Conservation (phyloP, 2,888 invertebrate genomes). For the Drosophila phalerata region DNA sequence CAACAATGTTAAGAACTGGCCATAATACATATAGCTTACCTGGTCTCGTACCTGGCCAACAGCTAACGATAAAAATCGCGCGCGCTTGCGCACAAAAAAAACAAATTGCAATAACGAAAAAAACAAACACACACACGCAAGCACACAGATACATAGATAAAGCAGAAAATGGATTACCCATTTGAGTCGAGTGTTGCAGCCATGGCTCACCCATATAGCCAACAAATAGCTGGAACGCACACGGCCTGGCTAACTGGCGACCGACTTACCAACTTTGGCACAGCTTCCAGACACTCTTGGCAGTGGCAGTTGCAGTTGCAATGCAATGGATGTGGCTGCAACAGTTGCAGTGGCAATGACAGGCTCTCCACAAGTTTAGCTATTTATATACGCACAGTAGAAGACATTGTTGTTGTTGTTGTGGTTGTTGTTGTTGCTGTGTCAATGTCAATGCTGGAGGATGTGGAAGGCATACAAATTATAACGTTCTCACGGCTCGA, state of each 20-base stretch:
- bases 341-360: conserved; percentile 36
- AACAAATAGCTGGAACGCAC: conserved; percentile 38
- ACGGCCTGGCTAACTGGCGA: conserved; percentile 51
- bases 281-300: conserved; percentile 52
- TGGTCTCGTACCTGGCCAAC: conserved; percentile 41
- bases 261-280: conserved; percentile 62
- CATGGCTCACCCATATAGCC: conserved; percentile 61
- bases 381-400: conserved; percentile 68
- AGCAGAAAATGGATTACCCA: conserved; percentile 74
- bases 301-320: conserved; percentile 27
- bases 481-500: conserved; percentile 70
- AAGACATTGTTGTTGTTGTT: conserved; percentile 35
- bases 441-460: conserved; percentile 57
- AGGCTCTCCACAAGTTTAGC: conserved; percentile 47
- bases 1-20: conserved; percentile 56
- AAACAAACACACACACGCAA: conserved; percentile 16
- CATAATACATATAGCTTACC: conserved; percentile 44
- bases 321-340: conserved; percentile 14
- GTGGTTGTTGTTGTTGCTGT: conserved; percentile 40
- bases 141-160: conserved; percentile 11
- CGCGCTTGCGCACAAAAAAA: conserved; percentile 76
- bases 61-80: conserved; percentile 65
- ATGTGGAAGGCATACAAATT: conserved; percentile 59
- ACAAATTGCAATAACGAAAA: conserved; percentile 68
- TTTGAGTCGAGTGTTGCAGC: conserved; percentile 57